phyloP scores from a whole-genome alignment of 2,797 vertebrate species.

The Notolabrus celidotus region DNA sequence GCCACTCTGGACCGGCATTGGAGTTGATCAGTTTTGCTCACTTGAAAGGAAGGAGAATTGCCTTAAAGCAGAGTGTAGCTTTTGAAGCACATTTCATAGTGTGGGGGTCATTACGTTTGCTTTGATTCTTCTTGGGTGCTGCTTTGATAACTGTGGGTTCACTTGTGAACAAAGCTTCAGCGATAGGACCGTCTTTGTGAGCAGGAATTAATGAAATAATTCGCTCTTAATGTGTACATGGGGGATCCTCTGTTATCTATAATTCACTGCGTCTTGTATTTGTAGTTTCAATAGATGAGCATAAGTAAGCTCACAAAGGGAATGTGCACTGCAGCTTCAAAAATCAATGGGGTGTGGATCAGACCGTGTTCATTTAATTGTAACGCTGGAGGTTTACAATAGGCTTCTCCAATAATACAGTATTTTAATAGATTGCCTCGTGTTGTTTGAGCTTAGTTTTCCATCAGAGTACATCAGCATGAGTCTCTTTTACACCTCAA shows the following conservation, averaged over 20 bases:
- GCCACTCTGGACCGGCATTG: conserved; percentile 45
- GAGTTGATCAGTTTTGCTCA: conserved; percentile 64
- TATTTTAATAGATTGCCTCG: conserved; percentile 54
- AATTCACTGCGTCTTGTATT: conserved; percentile 61
- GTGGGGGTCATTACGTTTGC: conserved; percentile 39
- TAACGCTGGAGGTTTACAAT: conserved; percentile 58
- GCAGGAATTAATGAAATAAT: conserved; percentile 61
- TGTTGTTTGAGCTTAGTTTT: conserved; percentile 45
- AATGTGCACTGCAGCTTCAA: conserved; percentile 54
- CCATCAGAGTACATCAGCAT: conserved; percentile 22
- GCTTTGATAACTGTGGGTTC: conserved; percentile 51
- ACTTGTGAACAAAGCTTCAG: conserved; percentile 22
- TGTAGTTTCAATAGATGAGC: conserved; percentile 58
- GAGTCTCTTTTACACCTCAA: conserved; percentile 8
- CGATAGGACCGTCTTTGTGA: conserved; percentile 51
- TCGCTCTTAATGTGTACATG: conserved; percentile 35
- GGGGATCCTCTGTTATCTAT: conserved; percentile 59
- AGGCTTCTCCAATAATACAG: conserved; percentile 29
- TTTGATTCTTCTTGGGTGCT: conserved; percentile 42
- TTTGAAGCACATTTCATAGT: conserved; percentile 50
- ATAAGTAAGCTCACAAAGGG: conserved; percentile 60
- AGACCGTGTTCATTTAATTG: conserved; percentile 66
- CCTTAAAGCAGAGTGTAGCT: conserved; percentile 45
- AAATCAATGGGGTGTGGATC: conserved; percentile 70
- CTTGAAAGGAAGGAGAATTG: conserved; percentile 51